A percentile compares a stretch with the other conserved stretches of the same genome.
These are phyloP conservation scores for Dufourea novaeangliae DNA, from an alignment of 1,140 invertebrate species.

Conservation along the genomic window DNA sequence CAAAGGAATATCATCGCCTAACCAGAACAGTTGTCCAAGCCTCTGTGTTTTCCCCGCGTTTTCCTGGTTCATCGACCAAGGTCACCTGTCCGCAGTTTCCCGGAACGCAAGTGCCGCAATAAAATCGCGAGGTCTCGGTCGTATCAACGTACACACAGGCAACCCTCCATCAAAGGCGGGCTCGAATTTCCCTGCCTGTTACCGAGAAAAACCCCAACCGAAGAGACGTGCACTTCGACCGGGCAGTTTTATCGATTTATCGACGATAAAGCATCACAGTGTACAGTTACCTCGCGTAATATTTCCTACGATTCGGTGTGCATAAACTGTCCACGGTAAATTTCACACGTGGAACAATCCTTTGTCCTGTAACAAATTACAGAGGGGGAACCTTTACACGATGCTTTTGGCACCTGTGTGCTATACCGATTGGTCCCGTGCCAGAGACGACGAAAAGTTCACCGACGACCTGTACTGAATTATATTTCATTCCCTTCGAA, in stretches of 20 bases:
- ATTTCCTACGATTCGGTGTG: neutral
- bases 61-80: neutral
- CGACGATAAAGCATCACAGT: neutral
- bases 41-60: neutral
- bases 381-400: neutral
- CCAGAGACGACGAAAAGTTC: neutral
- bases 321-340: neutral
- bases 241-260: constrained; percentile 19
- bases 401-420: constrained; percentile 39
- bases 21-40: neutral
- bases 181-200: neutral
- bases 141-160: neutral
- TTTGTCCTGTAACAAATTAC: constrained; percentile 23
- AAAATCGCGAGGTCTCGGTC: neutral
- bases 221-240: neutral
- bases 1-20: neutral
- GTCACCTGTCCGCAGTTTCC: neutral
- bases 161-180: neutral
- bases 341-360: neutral
- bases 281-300: neutral
- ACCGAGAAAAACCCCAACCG: neutral
- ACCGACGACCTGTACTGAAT: neutral
- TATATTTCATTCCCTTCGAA: neutral
- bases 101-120: neutral
- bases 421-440: constrained; percentile 1